Base-by-base conservation (phyloP, 2,888 invertebrate species). In the Alviniconcha strummeri region DNA sequence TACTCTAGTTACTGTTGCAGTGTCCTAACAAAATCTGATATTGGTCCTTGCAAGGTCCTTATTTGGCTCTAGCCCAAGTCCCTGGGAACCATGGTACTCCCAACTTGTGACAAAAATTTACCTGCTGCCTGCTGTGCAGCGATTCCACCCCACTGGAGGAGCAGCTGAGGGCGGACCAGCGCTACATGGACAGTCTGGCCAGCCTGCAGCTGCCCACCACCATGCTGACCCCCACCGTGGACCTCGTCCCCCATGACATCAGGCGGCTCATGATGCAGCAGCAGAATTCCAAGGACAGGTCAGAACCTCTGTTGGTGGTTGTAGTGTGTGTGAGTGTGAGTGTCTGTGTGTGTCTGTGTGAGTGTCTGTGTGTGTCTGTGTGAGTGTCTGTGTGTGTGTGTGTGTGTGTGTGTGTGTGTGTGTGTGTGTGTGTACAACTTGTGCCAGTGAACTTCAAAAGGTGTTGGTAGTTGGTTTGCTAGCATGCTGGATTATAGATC, bases 181-280 rank as follows among this genome's bases (percentile, higher is more conserved):
- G 86, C 52, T 90, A 89, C 81, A 81, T 90, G 71, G 91, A 90
- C 81, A 85, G 79, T 0, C 84, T 92, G 60, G 88, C 88, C 55
- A 83, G 83, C 11, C 87, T 89, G 76, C 88, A 89, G 17, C 88
- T 88, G 56, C 86, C 90, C 57, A 88, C 88, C 17, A 76, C 86
- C 6, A 80, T 90, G 80, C 89, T 90, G 80, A 86, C 85, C 19
- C 74, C 89, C 36, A 85, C 84, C 60, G 74, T 90, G 11, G 88
- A 88, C 67, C 88, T 91, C 15, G 86, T 92, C 36, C 92, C 91
- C 3, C 90, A 90, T 56, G 92, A 92, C 83, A 85, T 92, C 52
- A 86, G 87, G 80, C 89, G 89, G 82, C 86, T 88, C 83, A 84
- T 91, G 9, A 19, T 17, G 17, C 36, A 36, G 36, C 11, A 9